A percentile compares a stretch with the other conserved stretches of the same genome.
Conservation (phyloP, 2,888 invertebrate genomes). For the Willowsia nigromaculata region DNA sequence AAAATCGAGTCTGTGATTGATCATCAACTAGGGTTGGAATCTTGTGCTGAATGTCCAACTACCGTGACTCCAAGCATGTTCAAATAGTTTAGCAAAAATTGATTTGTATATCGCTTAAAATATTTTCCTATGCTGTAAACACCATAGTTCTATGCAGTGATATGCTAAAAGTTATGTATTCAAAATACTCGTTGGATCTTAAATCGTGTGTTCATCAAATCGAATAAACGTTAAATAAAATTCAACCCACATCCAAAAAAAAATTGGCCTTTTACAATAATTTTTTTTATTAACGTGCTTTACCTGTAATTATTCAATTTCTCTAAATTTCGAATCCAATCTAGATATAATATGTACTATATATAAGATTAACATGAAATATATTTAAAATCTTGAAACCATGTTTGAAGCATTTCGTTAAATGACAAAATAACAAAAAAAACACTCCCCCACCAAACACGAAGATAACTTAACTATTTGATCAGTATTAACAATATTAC, state of each 20-base stretch:
- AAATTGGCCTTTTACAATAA: not conserved
- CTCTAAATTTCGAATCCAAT: slow-evolving; percentile 26
- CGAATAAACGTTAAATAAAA: not conserved
- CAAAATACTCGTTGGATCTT: no score
- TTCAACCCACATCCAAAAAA: not conserved
- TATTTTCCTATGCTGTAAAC: no score
- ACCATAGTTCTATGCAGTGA: no score
- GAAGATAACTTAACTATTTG: no score
- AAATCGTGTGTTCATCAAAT: not conserved
- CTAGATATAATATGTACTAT: not conserved
- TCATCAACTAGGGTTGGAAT: not conserved
- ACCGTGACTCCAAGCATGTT: not conserved
- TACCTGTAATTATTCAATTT: not conserved
- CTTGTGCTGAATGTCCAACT: not conserved
- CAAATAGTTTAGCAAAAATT: not conserved
- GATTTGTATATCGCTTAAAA: not conserved
- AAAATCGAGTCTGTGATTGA: slow-evolving; percentile 5
- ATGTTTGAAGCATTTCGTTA: no score
- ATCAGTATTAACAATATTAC: no score
- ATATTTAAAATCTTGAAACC: slow-evolving; percentile 18
- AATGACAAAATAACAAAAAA: not conserved
- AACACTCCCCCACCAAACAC: no score
- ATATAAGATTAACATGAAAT: not conserved
- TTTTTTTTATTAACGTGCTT: slow-evolving; percentile 16
- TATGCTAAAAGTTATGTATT: no score